These are phyloP conservation scores for Solea solea DNA, from an alignment of 2,113 vertebrate genomes.

Conservation along the genomic window DNA sequence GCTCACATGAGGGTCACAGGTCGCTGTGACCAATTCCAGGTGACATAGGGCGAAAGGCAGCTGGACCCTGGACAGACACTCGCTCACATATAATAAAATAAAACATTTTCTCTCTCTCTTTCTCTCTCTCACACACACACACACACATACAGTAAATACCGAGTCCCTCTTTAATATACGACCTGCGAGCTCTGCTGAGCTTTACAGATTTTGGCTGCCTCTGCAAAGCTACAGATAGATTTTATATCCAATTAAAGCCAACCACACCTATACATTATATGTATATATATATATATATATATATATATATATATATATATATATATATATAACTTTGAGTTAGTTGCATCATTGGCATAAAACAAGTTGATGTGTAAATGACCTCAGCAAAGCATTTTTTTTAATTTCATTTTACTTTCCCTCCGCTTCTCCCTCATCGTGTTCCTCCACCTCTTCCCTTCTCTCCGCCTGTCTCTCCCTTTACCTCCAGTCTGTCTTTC, in stretches of 20 bases:
- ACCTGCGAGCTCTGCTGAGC: slow-evolving; percentile 4
- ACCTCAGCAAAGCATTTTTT: background rate
- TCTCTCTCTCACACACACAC: background rate
- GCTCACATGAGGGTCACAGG: no score
- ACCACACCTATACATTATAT: background rate
- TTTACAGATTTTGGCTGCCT: background rate
- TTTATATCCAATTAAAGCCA: background rate
- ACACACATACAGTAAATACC: background rate
- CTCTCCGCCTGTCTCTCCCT: background rate
- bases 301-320: no score
- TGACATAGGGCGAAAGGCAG: no score
- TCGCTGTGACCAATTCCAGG: no score
- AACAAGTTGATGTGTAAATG: background rate
- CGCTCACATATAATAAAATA: no score
- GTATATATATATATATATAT: background rate
- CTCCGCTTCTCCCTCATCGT: background rate
- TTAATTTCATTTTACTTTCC: background rate
- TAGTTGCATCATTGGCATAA: slow-evolving; percentile 10
- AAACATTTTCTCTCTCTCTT: no score
- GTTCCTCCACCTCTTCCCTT: background rate
- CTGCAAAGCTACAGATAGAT: slow-evolving; percentile 6
- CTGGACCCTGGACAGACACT: no score
- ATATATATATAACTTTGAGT: background rate
- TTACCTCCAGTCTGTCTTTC: background rate
- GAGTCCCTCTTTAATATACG: slow-evolving; percentile 15